A percentile compares a stretch with the other conserved stretches of the same genome.
These are phyloP conservation scores for Lutjanus erythropterus DNA, from an alignment of 2,113 vertebrate genomes.

Conservation along the genomic window DNA sequence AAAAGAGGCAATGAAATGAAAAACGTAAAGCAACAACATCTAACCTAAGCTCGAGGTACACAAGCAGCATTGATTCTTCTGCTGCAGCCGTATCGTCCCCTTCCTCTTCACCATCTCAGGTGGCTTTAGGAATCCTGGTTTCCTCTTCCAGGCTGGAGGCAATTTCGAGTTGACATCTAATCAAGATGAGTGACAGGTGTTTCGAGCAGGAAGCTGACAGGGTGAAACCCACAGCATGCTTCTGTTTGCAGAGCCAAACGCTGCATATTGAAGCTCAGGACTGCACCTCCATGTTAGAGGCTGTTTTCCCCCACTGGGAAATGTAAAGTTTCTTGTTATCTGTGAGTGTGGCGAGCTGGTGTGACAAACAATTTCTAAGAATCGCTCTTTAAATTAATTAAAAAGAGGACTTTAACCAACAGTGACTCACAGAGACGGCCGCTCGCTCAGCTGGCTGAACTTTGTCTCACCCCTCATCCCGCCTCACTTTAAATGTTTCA, in stretches of 20 bases:
- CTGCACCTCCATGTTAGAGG: not conserved
- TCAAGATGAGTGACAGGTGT: slow-evolving; percentile 46
- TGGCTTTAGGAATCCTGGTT: not conserved
- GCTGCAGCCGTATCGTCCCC: not conserved
- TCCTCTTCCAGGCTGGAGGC: slow-evolving; percentile 20
- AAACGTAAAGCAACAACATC: not conserved
- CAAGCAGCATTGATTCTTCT: not conserved
- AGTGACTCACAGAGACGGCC: not conserved
- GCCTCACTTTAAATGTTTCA: slow-evolving; percentile 32
- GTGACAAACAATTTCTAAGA: not conserved
- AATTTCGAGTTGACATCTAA: slow-evolving; percentile 32
- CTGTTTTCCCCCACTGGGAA: not conserved
- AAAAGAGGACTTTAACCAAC: slow-evolving; percentile 6
- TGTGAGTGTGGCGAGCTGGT: not conserved
- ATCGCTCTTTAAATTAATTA: not conserved
- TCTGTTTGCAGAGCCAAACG: not conserved
- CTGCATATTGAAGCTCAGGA: not conserved
- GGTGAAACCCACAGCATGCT: not conserved
- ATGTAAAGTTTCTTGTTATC: not conserved
- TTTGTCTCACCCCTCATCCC: slow-evolving; percentile 37
- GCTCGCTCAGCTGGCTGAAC: slow-evolving; percentile 48
- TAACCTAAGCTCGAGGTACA: not conserved
- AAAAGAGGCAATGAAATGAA: not conserved
- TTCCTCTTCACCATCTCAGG: not conserved
- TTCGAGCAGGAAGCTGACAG: slow-evolving; percentile 7